Base-by-base conservation (phyloP, 2,888 invertebrate genomes). In the Xestia rhomboidea region DNA sequence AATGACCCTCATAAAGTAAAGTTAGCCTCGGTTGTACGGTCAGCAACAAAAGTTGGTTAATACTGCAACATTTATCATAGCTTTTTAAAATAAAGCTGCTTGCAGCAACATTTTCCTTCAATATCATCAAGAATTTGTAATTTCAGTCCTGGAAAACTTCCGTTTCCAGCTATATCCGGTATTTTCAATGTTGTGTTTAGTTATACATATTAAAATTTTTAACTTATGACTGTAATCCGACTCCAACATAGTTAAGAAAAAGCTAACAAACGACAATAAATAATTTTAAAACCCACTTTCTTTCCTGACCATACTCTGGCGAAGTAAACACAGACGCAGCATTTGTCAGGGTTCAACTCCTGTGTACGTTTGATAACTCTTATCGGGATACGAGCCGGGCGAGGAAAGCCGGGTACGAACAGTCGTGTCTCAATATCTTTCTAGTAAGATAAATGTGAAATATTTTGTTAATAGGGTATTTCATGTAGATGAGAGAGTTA, bases 331-430 rank as follows among this genome's bases (percentile, higher is more conserved):
- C 38, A 66, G 41, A 71, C 68, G 38, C 21, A 71, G 79, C 66
- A 34, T 78, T 72, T 73, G 44, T 34, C 57, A 66, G n/a, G 34
- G 46, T 30, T 69, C 60, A 77, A 41, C n/a, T 51, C 46, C 60
- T 83, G 83, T 83, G 60, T 24, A 72, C 64, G 68, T 69, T 83
- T 81, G 72, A 83, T 81, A 72, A 71, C 7, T 69, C 49, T 77
- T 77, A 77, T 81, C 83, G 1, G 51, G 7, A 24, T 2, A 15
- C 5, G 21, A 49, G 38, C 49, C 38, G 41, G 38, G n/a, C n/a
- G 68, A 41, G 49, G 13, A 68, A 49, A 68, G 68, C 76, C 7
- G 46, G 68, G 46, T 63, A 11, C 18, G 24, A 13, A 41, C 30
- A 34, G 30, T 27, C 8, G 38, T 15, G 44, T 24, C 27, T 34